These are phyloP conservation scores for Phocides pigmalion DNA, from an alignment of 1,140 invertebrate species.

Conservation along the genomic window DNA sequence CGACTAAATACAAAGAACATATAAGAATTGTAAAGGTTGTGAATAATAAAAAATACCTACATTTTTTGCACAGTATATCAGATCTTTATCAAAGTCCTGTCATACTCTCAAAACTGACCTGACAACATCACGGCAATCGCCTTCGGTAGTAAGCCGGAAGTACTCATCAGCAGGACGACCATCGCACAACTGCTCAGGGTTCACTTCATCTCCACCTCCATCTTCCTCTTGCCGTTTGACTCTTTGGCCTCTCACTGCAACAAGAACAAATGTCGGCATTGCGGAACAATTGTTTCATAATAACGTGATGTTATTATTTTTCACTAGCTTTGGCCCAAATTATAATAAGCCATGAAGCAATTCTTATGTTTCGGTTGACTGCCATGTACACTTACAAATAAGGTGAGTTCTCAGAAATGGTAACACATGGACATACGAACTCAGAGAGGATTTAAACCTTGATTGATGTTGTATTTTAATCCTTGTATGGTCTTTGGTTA, in stretches of 20 bases:
- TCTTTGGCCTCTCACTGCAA: constrained; percentile 74
- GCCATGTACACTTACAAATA: no score
- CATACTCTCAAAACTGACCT: constrained; percentile 88
- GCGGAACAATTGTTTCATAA: background rate
- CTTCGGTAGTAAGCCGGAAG: constrained; percentile 92
- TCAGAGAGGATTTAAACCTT: no score
- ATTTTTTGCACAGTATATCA: no score
- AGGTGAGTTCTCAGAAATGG: no score
- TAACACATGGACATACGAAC: no score
- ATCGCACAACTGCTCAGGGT: constrained; percentile 93
- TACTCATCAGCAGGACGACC: constrained; percentile 94
- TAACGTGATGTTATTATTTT: background rate
- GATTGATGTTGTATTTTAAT: no score
- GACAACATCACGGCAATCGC: constrained; percentile 96
- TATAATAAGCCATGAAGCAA: no score
- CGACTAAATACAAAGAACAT: constrained; percentile 16
- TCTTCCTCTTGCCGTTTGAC: constrained; percentile 88
- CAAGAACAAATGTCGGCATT: background rate
- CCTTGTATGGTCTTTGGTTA: no score
- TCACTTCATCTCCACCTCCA: constrained; percentile 86
- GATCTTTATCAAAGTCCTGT: background rate
- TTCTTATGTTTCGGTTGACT: no score
- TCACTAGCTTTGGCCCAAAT: background rate
- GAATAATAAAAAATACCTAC: background rate
- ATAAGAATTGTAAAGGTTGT: background rate